These are phyloP conservation scores for Achatina immaculata DNA, from an alignment of 1,140 invertebrate species.

Conservation along the genomic window DNA sequence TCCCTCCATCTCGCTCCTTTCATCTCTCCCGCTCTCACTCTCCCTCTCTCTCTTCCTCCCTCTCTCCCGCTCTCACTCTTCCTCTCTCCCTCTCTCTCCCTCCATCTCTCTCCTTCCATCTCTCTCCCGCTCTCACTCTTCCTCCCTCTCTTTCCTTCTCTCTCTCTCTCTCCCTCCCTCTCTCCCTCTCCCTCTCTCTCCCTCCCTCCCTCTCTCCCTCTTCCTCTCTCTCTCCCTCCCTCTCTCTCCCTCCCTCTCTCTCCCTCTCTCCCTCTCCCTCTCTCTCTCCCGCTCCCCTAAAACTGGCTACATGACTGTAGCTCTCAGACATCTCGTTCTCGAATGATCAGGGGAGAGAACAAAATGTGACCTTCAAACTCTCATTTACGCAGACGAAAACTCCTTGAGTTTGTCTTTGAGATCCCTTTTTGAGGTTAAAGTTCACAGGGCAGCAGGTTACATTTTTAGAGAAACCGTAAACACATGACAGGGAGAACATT, in stretches of 20 bases:
- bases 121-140: constrained; percentile 8
- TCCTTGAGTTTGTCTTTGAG: no score
- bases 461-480: no score
- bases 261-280: constrained; percentile 4
- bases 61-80: neutral
- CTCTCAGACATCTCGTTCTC: no score
- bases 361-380: no score
- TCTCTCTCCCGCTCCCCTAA: neutral
- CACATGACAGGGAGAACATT: no score
- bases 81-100: neutral
- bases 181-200: neutral
- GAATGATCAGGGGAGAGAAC: no score
- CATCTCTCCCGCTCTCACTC: constrained; percentile 12
- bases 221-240: neutral
- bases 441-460: no score
- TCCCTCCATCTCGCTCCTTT: constrained; percentile 1
- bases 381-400: no score
- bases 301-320: no score
- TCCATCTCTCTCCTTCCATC: neutral
- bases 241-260: constrained; percentile 7
- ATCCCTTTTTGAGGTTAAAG: no score
- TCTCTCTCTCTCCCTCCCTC: neutral
- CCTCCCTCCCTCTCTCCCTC: neutral
- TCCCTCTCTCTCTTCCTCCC: neutral
- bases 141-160: neutral